Evolutionary conservation across 2,888 invertebrate genomes (phyloP).

Genomic region (Gibbula magus): DNA sequence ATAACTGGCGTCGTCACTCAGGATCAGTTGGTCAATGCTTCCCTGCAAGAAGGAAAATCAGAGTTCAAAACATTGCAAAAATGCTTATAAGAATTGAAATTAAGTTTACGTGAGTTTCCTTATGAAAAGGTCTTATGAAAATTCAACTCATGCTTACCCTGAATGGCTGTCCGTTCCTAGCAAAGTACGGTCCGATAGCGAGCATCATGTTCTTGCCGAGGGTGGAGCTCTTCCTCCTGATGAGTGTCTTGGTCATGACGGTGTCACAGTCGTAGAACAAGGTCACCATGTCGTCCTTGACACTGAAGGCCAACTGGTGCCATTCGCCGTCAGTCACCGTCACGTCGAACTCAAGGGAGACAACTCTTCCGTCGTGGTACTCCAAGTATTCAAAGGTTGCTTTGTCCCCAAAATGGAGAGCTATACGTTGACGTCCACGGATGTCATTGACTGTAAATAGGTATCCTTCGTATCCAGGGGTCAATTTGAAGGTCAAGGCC

Average conservation of each 20-base stretch:
- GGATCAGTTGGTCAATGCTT: constrained; percentile 58
- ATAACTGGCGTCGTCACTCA: constrained; percentile 51
- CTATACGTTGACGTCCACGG: constrained; percentile 48
- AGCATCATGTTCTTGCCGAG: constrained; percentile 53
- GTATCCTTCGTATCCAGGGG: constrained; percentile 49
- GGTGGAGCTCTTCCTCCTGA: constrained; percentile 34
- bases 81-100: too few relatives aligned
- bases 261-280: constrained; percentile 61
- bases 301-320: constrained; percentile 62
- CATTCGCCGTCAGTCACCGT: constrained; percentile 53
- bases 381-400: constrained; percentile 36
- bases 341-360: constrained; percentile 49
- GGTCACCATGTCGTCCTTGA: constrained; percentile 48
- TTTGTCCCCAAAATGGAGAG: constrained; percentile 29
- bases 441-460: constrained; percentile 63
- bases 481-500: constrained; percentile 53
- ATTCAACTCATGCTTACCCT: constrained; percentile 54
- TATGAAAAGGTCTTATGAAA: too few relatives aligned
- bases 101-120: too few relatives aligned
- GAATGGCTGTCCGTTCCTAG: constrained; percentile 56
- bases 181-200: constrained; percentile 63
- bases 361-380: constrained; percentile 37
- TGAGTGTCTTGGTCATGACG: constrained; percentile 42
- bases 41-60: constrained; percentile 48
- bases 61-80: too few relatives aligned